Conservation (phyloP, 2,797 vertebrate species). For the Cygnus olor region DNA sequence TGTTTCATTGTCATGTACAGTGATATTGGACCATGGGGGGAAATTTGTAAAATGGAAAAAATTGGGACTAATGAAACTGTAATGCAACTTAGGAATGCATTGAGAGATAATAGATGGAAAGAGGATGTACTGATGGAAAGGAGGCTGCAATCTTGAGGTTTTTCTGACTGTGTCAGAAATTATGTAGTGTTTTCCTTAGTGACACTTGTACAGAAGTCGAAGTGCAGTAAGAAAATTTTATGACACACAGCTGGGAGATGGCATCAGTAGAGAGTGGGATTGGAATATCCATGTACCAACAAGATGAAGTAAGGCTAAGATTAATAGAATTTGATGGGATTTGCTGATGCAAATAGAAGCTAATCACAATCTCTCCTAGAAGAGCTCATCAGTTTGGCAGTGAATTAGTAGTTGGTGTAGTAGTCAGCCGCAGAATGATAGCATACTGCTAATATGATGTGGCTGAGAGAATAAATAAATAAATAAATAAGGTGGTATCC, state of each 20-base stretch:
- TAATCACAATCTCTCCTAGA: neutral
- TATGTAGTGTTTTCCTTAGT: neutral
- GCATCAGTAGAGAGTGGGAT: neutral
- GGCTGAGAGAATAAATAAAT: neutral
- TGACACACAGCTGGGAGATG: fast-evolving
- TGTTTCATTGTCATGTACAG: neutral
- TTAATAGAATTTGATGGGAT: neutral
- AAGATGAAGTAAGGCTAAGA: neutral
- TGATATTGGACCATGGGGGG: neutral
- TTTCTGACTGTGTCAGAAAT: neutral
- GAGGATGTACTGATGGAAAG: neutral
- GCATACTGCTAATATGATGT: neutral
- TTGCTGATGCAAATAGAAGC: neutral
- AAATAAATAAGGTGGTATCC: neutral
- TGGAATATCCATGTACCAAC: neutral
- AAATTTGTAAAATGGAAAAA: neutral
- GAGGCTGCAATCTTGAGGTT: neutral
- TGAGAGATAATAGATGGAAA: neutral
- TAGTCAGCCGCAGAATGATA: neutral
- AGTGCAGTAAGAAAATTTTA: neutral
- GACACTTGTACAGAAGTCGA: neutral
- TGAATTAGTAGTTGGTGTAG: neutral
- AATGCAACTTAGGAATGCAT: neutral
- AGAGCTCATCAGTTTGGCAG: neutral
- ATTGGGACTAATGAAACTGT: neutral